These are phyloP conservation scores for Tenthredo mesomela DNA, from an alignment of 2,888 invertebrate genomes.

Conservation along the genomic window DNA sequence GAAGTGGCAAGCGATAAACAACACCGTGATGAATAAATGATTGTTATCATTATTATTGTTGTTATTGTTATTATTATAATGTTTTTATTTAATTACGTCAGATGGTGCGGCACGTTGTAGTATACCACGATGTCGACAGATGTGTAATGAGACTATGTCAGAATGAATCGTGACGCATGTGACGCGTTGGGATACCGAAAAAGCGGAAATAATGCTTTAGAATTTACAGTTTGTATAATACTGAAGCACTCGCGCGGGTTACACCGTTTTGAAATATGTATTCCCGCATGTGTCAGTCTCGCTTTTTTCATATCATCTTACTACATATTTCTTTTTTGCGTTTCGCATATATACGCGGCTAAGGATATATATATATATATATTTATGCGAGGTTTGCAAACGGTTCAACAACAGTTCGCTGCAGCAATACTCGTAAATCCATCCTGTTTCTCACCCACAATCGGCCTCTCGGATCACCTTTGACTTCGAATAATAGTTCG, in stretches of 20 bases:
- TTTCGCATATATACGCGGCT: background rate
- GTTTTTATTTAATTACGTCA: conserved; percentile 22
- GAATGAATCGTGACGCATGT: background rate
- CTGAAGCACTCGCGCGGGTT: background rate
- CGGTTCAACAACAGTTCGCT: conserved; percentile 4
- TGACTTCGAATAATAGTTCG: conserved; percentile 33
- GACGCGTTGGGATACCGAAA: background rate
- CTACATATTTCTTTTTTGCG: background rate
- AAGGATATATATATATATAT: background rate
- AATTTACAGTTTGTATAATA: background rate
- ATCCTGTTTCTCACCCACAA: conserved; percentile 30
- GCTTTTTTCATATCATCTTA: background rate
- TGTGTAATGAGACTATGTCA: conserved; percentile 4
- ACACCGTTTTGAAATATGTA: background rate
- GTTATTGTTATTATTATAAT: background rate
- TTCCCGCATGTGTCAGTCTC: background rate
- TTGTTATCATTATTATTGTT: background rate
- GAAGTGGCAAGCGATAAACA: conserved; percentile 4
- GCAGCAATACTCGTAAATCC: conserved; percentile 14
- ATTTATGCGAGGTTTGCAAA: conserved; percentile 1
- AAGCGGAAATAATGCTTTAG: background rate
- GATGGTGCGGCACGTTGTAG: background rate
- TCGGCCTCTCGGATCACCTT: conserved; percentile 18
- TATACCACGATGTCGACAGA: conserved; percentile 6
- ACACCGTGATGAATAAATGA: conserved; percentile 6